These are phyloP conservation scores for Carlito syrichta DNA, from an alignment of 2,113 vertebrate genomes.

Conservation along the genomic window DNA sequence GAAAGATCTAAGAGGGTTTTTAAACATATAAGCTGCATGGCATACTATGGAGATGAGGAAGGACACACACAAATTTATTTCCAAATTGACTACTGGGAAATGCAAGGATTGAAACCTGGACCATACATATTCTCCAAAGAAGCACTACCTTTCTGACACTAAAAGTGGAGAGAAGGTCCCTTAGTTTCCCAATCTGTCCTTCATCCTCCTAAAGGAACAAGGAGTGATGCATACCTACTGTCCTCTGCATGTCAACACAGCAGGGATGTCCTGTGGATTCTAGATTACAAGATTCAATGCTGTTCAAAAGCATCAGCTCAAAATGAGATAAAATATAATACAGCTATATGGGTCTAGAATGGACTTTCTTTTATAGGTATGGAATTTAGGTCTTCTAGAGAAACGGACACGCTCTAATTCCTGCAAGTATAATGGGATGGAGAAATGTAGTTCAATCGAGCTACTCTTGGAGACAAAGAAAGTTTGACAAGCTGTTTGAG, in stretches of 20 bases:
- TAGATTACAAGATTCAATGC: neutral
- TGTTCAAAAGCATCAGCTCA: too few species aligned
- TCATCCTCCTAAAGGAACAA: neutral
- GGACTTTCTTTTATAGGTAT: neutral
- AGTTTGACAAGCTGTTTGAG: neutral
- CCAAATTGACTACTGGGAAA: neutral
- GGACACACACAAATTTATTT: neutral
- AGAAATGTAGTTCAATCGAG: neutral
- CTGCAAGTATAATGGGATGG: fast-evolving
- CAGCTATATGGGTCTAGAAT: neutral
- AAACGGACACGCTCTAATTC: too few species aligned
- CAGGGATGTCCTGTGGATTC: too few species aligned
- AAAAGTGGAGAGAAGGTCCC: too few species aligned
- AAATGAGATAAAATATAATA: neutral
- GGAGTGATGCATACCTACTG: fast-evolving
- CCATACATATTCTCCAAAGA: neutral
- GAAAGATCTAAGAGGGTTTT: neutral
- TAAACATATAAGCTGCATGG: neutral
- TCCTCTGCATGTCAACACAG: too few species aligned
- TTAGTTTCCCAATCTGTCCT: too few species aligned
- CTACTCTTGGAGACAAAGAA: neutral
- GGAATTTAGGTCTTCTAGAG: neutral
- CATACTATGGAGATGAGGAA: neutral
- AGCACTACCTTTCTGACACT: neutral
- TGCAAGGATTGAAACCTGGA: neutral